These are phyloP conservation scores for Charaxes varanes DNA, from an alignment of 1,140 invertebrate species.

Conservation along the genomic window DNA sequence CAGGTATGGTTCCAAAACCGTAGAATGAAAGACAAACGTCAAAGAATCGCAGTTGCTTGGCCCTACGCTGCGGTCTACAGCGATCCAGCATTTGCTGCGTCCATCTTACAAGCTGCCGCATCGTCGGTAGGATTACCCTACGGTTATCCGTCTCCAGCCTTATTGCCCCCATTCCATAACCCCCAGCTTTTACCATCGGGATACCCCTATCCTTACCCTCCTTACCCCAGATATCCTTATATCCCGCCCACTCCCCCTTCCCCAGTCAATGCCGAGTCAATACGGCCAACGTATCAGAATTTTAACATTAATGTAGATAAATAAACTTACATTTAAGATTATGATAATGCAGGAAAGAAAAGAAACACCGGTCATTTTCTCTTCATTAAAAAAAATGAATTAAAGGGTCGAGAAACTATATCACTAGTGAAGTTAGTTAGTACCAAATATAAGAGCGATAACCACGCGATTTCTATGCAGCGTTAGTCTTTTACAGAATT, in stretches of 20 bases:
- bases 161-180: slow-evolving; percentile 70
- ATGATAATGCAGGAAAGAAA: too few relatives aligned
- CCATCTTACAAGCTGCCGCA: slow-evolving; percentile 92
- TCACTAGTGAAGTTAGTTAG: too few relatives aligned
- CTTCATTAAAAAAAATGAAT: too few relatives aligned
- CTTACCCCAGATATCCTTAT: slow-evolving; percentile 56
- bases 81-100: slow-evolving; percentile 92
- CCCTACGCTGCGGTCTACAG: slow-evolving; percentile 94
- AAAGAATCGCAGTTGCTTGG: slow-evolving; percentile 94
- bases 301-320: slow-evolving; percentile 64
- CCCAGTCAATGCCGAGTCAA: slow-evolving; percentile 47
- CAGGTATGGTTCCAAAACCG: slow-evolving; percentile 99
- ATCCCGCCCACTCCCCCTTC: slow-evolving; percentile 50
- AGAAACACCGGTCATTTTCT: too few relatives aligned
- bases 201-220: slow-evolving; percentile 58
- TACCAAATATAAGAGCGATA: too few relatives aligned
- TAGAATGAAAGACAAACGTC: slow-evolving; percentile 99
- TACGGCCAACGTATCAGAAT: slow-evolving; percentile 52
- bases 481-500: too few relatives aligned
- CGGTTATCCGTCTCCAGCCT: slow-evolving; percentile 70
- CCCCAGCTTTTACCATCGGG: slow-evolving; percentile 67
- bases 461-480: too few relatives aligned
- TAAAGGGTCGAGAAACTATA: too few relatives aligned
- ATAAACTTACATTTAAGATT: slow-evolving; percentile 26
- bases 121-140: slow-evolving; percentile 77